Base-by-base conservation (phyloP, 2,113 vertebrate species). In the Lonchura striata region DNA sequence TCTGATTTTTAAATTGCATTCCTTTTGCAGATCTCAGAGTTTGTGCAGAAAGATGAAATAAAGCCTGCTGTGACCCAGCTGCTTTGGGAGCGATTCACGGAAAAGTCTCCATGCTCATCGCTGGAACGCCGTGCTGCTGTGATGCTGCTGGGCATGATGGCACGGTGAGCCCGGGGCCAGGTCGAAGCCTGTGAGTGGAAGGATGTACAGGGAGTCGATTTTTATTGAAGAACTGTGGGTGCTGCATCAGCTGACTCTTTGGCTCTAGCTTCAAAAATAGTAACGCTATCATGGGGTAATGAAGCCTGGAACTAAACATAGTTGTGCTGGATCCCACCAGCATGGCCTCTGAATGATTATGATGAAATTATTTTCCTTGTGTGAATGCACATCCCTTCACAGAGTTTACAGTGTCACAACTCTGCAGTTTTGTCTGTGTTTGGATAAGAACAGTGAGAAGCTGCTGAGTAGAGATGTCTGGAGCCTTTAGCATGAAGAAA, bases 91-190 rank as follows among this genome's bases (percentile, higher is more conserved):
- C 97, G 85, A 22, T 99, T 99, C 86, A 98, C 99, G 0, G 98
- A 98, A 47, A 99, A 99, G 96, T 97, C 94, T 13, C 97, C 97
- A 23, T 98, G 98, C n/a, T 98, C 98, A 0, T 41, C 72, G 6
- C 82, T 99, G 13, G 97, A 99, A 69, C 98, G 97, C 56, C 98
- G 98, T 28, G 98, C 98, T 41, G 98, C 99, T 2, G 97, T 99
- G 64, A 97, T 99, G 70, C 97, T 99, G 86, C 97, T 99, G 74
- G 99, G 99, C 33, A 99, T 99, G 99, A 98, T 99, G 92, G 98
- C 99, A 95, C 97, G 98, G 99, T 99, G 92, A 98, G 98, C 64
- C 77, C 18, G 70, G 77, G 53, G 69, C n/a, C 82, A 5, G 3
- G 8, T 63, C 28, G 2, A 9, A 27, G 63, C 39, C 41, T 49